Evolutionary conservation across 2,113 vertebrate species (phyloP).

Genomic region (Barnardius zonarius): DNA sequence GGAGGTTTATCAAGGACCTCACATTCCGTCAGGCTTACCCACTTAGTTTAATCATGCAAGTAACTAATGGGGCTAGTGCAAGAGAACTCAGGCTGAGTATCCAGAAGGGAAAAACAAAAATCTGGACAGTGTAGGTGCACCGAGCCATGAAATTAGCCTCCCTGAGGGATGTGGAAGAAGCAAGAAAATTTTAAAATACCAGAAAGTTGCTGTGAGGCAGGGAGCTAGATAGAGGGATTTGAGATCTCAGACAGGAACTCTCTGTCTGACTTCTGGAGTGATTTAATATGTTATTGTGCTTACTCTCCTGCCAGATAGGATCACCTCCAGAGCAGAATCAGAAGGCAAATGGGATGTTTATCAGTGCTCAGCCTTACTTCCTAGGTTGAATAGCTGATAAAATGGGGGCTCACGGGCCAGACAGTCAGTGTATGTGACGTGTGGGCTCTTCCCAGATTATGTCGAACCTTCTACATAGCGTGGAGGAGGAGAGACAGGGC

Average conservation of each 20-base stretch:
- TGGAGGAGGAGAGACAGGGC: neutral
- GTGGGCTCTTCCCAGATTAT: neutral
- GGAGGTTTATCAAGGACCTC: neutral
- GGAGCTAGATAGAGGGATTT: neutral
- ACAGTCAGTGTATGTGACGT: neutral
- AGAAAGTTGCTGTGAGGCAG: neutral
- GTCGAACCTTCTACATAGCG: neutral
- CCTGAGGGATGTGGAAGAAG: neutral
- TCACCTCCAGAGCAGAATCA: neutral
- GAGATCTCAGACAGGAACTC: neutral
- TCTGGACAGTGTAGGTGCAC: neutral
- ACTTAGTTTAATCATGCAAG: slow-evolving; percentile 36
- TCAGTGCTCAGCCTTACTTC: neutral
- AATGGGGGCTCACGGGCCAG: neutral
- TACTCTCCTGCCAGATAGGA: neutral
- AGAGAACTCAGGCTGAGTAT: slow-evolving; percentile 32
- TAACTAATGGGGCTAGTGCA: slow-evolving; percentile 18
- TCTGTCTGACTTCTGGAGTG: neutral
- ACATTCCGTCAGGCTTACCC: slow-evolving; percentile 6
- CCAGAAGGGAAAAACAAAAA: slow-evolving; percentile 42
- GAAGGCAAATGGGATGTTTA: slow-evolving; percentile 10
- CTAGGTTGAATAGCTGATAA: slow-evolving; percentile 17
- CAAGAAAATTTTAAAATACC: slow-evolving; percentile 1
- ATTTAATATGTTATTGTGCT: neutral
- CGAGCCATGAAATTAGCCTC: slow-evolving; percentile 45